Evolutionary conservation across 2,888 invertebrate species (phyloP).

Genomic region (Orthosia incerta): DNA sequence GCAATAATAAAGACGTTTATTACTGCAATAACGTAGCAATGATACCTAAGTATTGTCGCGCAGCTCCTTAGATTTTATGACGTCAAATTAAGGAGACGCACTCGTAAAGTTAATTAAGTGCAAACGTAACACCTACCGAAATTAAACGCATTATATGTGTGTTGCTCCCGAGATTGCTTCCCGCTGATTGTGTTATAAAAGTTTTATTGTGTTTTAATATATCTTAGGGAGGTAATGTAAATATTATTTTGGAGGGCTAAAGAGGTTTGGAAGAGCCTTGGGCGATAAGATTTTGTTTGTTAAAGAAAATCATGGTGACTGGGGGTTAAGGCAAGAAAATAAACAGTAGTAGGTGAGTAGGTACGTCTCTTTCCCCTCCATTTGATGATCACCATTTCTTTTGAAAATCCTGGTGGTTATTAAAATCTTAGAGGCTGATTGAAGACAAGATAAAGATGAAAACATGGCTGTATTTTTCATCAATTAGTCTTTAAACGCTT

Average conservation of each 20-base stretch:
- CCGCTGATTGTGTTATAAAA: constrained; percentile 71
- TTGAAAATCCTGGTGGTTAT: not conserved
- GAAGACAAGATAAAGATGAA: constrained; percentile 9
- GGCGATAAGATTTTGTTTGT: constrained; percentile 24
- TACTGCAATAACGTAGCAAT: constrained; percentile 56
- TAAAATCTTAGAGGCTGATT: not conserved
- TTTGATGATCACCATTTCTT: not conserved
- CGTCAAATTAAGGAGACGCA: constrained; percentile 75
- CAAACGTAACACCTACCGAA: constrained; percentile 75
- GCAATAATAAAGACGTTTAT: constrained; percentile 60
- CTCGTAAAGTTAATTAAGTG: constrained; percentile 80
- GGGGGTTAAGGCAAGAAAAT: not conserved
- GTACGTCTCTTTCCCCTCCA: not conserved
- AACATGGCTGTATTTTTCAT: constrained; percentile 63
- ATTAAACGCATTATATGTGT: constrained; percentile 73
- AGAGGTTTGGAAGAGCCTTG: constrained; percentile 5
- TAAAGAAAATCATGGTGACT: constrained; percentile 5
- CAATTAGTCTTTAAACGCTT: constrained; percentile 65
- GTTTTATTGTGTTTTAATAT: constrained; percentile 63
- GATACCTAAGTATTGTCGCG: constrained; percentile 68
- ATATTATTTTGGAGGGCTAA: constrained; percentile 46
- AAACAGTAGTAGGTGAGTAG: not conserved
- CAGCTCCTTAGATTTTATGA: constrained; percentile 75
- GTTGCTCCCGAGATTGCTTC: constrained; percentile 68
- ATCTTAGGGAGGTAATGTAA: constrained; percentile 45